Evolutionary conservation across 2,113 vertebrate genomes (phyloP).

Genomic region (Hippolais icterina): DNA sequence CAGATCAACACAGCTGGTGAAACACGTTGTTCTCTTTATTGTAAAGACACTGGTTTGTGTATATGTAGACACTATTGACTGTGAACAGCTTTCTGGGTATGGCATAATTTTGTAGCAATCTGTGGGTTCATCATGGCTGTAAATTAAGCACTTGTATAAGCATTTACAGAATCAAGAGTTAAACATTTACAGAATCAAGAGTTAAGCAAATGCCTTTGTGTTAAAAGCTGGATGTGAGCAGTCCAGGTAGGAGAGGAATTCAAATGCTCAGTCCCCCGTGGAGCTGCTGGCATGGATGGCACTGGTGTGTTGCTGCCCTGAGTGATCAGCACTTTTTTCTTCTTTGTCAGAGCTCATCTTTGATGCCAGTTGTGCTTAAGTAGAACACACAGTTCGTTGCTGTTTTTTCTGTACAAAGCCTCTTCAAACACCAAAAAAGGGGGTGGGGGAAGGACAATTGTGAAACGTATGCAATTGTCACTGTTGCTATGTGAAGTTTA

Average conservation of each 20-base stretch:
- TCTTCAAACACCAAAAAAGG: background rate
- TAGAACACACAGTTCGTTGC: background rate
- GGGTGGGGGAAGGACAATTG: background rate
- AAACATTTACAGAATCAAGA: background rate
- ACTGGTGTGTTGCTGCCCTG: background rate
- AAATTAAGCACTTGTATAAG: background rate
- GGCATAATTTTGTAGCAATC: background rate
- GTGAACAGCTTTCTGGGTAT: background rate
- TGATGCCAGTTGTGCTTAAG: background rate
- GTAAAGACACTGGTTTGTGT: background rate
- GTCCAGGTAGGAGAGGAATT: background rate
- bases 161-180: background rate
- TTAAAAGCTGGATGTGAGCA: background rate
- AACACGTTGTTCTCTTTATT: background rate
- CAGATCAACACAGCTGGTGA: background rate
- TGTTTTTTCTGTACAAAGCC: background rate
- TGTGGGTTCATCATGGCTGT: background rate
- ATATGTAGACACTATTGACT: background rate
- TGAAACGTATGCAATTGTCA: background rate
- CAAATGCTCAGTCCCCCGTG: accelerated
- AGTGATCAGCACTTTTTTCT: background rate
- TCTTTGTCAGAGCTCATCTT: background rate
- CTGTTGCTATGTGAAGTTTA: background rate
- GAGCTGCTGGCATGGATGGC: background rate
- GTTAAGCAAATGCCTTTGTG: background rate